These are phyloP conservation scores for Papilio xuthus DNA, from an alignment of 1,140 invertebrate species.

Conservation along the genomic window DNA sequence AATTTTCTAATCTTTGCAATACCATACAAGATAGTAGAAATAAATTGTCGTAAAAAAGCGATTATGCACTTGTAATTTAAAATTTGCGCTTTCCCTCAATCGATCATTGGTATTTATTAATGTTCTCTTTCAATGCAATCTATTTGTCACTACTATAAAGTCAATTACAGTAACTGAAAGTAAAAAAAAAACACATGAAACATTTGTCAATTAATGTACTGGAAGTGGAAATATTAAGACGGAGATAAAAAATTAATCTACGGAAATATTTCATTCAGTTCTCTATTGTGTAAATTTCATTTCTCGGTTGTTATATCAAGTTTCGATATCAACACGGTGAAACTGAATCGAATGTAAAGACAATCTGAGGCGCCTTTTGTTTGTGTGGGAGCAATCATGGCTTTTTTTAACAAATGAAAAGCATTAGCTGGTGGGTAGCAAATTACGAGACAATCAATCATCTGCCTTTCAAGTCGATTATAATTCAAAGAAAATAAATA, in stretches of 20 bases:
- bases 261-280: conserved; percentile 47
- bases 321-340: conserved; percentile 55
- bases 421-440: conserved; percentile 43
- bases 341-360: conserved; percentile 70
- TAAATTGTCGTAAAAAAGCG: conserved; percentile 14
- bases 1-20: conserved; percentile 2
- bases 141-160: conserved; percentile 14
- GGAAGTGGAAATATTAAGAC: conserved; percentile 10
- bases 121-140: conserved; percentile 24
- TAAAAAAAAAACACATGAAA: conserved; percentile 12
- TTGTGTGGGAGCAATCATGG: conserved; percentile 65
- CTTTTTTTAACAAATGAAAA: conserved; percentile 61
- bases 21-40: conserved; percentile 1
- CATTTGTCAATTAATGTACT: conserved; percentile 7
- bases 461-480: background rate
- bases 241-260: conserved; percentile 39
- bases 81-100: conserved; percentile 26
- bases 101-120: conserved; percentile 6
- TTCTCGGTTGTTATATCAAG: conserved; percentile 60
- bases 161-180: background rate
- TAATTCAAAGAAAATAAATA: background rate
- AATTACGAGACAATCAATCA: conserved; percentile 30
- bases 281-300: conserved; percentile 53
- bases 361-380: conserved; percentile 72
- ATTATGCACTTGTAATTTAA: conserved; percentile 6